Percentiles rank a stretch among this genome's conserved stretches.
Conservation (phyloP, 1,140 invertebrate genomes). For the Drosophila triauraria region DNA sequence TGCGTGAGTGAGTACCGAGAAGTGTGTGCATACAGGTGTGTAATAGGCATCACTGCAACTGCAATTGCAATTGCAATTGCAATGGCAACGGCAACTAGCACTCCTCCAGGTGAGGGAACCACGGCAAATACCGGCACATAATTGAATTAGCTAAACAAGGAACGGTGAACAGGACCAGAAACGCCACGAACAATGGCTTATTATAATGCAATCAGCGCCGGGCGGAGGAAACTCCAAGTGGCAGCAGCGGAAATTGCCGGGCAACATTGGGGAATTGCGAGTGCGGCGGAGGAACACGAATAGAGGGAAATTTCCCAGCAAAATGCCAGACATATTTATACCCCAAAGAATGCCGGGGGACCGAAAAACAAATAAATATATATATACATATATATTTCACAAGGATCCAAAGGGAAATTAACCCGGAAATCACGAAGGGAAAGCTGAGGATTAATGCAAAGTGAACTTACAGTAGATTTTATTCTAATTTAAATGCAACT, state of each 20-base stretch:
- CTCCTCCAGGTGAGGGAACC: constrained; percentile 9
- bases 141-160: constrained; percentile 77
- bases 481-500: too few species aligned
- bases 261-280: constrained; percentile 14
- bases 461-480: too few species aligned
- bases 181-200: constrained; percentile 71
- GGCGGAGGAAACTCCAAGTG: constrained; percentile 7
- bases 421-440: background rate
- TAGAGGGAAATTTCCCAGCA: background rate
- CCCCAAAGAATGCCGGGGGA: background rate
- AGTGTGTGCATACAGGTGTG: constrained; percentile 34
- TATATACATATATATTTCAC: background rate
- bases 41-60: constrained; percentile 39
- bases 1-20: constrained; percentile 57
- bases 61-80: constrained; percentile 44
- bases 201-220: constrained; percentile 58
- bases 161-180: constrained; percentile 33
- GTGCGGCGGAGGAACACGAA: background rate
- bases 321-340: constrained; percentile 5
- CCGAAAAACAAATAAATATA: constrained; percentile 6
- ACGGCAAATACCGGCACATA: constrained; percentile 50
- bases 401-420: constrained; percentile 4
- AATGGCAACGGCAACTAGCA: constrained; percentile 21
- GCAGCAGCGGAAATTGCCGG: constrained; percentile 12
- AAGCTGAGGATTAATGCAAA: background rate